phyloP scores from a whole-genome alignment of 1,140 invertebrate species.

The Papilio aristodemus region DNA sequence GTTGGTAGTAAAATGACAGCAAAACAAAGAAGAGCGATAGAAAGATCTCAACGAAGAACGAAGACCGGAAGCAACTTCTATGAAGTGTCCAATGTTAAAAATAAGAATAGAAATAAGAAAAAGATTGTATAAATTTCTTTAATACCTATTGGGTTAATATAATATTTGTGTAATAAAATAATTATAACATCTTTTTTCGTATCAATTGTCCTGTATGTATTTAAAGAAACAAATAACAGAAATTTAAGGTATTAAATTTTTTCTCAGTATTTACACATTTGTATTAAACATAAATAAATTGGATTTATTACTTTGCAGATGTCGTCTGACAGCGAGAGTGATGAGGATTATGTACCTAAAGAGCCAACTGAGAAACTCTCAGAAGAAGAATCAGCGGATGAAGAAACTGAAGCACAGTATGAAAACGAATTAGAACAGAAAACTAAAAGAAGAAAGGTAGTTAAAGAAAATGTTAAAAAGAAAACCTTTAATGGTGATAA shows the following conservation, averaged over 20 bases:
- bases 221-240: background rate
- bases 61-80: slow-evolving; percentile 97
- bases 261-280: background rate
- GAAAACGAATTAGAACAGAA: slow-evolving; percentile 65
- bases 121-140: slow-evolving; percentile 54
- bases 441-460: slow-evolving; percentile 60
- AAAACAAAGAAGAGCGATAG: slow-evolving; percentile 88
- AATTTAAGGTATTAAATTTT: background rate
- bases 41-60: slow-evolving; percentile 88
- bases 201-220: background rate
- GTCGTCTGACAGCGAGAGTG: slow-evolving; percentile 78
- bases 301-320: slow-evolving; percentile 55
- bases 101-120: slow-evolving; percentile 86
- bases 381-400: slow-evolving; percentile 74
- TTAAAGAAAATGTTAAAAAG: slow-evolving; percentile 52
- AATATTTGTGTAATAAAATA: slow-evolving; percentile 28
- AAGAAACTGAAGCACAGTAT: slow-evolving; percentile 72
- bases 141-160: slow-evolving; percentile 35
- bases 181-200: slow-evolving; percentile 3
- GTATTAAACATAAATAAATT: background rate
- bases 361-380: slow-evolving; percentile 68
- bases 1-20: slow-evolving; percentile 83
- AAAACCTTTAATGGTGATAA: slow-evolving; percentile 59
- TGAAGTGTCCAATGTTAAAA: slow-evolving; percentile 95
- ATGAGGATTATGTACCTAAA: slow-evolving; percentile 77